Evolutionary conservation across 2,797 vertebrate species (phyloP), one percentile per base, ranked within the genome.

Genomic region (Sebastiscus albofasciatus): DNA sequence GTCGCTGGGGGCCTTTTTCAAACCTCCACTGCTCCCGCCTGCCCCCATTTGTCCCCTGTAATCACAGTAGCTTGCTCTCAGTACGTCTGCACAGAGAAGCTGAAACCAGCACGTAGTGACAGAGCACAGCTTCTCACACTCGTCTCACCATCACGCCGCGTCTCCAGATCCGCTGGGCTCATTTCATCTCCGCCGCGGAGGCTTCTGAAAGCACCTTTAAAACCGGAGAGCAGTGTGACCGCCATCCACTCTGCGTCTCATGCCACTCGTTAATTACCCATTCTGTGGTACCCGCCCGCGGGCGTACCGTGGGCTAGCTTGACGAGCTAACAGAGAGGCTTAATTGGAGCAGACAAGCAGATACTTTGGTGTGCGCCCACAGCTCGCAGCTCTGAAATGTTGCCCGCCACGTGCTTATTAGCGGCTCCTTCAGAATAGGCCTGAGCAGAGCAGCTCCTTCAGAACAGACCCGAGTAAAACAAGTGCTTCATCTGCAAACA

Each of bases 291-390:
- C 64, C 74, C 8, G 75, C 87, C 85, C 24, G 61, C 42, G 29
- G 89, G 78, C 77, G 72, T 22, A 18, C 42, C 3, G 49, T 20
- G 18, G 46, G 72, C 71, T 59, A 77, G 72, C 77, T 69, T 80
- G 87, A 89, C 61, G 24, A 81, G 79, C 64, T 84, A 74, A 83
- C 62, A 75, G 78, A 76, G 49, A 76, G 46, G 69, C 84, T 85
- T 93, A 86, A 93, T 90, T 85, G 80, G 87, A 91, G 67, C 72
- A 84, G 90, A 89, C 88, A 87, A 65, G 89, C 75, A 75, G 79
- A 87, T 83, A 60, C 77, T 80, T 72, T 81, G 66, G 75, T 83
- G 71, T 69, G 31, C 18, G 29, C 61, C 69, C 66, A 34, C 68
- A 56, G 72, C 78, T 82, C 52, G 3, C 74, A 69, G 75, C 55